Conservation (phyloP, 1,140 invertebrate genomes). For the Drosophila sproati region DNA sequence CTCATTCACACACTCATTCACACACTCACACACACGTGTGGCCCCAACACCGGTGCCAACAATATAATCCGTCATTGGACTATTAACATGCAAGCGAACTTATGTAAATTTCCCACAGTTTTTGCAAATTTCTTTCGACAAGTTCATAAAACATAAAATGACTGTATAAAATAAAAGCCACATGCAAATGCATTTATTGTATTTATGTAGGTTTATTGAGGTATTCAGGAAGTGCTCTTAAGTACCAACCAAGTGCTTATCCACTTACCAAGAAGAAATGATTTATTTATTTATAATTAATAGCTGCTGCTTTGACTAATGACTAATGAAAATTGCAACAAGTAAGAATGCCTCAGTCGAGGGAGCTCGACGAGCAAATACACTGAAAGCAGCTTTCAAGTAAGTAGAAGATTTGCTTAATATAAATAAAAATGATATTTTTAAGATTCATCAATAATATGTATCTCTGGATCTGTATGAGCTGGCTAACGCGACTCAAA, state of each 20-base stretch:
- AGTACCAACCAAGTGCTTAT: neutral
- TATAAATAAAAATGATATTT: too few relatives aligned
- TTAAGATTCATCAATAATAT: too few relatives aligned
- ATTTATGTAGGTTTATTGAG: neutral
- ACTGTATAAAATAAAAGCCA: conserved; percentile 28
- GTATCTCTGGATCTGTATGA: too few relatives aligned
- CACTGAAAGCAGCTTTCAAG: too few relatives aligned
- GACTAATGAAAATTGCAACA: too few relatives aligned
- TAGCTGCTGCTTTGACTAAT: too few relatives aligned
- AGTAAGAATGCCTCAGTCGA: too few relatives aligned
- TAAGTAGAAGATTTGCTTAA: too few relatives aligned
- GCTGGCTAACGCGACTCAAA: too few relatives aligned
- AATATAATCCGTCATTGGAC: conserved; percentile 10
- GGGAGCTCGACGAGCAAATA: too few relatives aligned
- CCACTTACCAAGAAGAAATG: neutral
- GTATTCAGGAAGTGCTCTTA: neutral
- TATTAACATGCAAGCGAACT: conserved; percentile 25
- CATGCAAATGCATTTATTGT: conserved; percentile 10
- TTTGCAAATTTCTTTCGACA: conserved; percentile 20
- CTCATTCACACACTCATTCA: neutral
- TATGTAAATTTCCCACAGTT: conserved; percentile 69
- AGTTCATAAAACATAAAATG: conserved; percentile 53
- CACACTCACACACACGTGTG: conserved; percentile 7
- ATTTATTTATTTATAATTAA: too few relatives aligned
- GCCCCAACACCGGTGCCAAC: conserved; percentile 1